phyloP scores from a whole-genome alignment of 53 echinoderm and acorn worm genomes.

The Astropecten irregularis region DNA sequence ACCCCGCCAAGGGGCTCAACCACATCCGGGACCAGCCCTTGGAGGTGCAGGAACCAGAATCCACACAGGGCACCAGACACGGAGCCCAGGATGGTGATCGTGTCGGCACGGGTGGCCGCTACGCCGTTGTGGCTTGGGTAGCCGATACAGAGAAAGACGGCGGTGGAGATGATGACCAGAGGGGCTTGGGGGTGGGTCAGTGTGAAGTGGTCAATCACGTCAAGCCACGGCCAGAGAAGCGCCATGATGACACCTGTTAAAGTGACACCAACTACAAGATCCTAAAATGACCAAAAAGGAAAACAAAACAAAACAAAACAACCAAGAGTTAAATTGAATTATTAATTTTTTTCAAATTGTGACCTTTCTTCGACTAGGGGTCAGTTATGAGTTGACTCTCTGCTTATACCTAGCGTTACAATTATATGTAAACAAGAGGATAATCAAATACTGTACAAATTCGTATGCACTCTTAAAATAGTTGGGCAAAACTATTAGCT shows the following conservation, averaged over 20 bases:
- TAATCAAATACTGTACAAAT: no score
- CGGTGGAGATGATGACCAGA: slow-evolving; percentile 42
- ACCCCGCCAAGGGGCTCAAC: slow-evolving; percentile 41
- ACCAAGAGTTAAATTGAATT: not conserved
- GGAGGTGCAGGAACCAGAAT: slow-evolving; percentile 62
- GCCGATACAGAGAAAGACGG: slow-evolving; percentile 64
- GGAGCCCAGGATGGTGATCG: slow-evolving; percentile 74
- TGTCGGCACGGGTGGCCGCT: slow-evolving; percentile 81
- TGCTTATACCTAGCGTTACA: no score
- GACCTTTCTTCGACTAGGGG: no score
- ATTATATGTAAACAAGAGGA: no score
- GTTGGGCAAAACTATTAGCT: no score
- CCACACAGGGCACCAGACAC: slow-evolving; percentile 63
- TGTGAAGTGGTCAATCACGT: slow-evolving; percentile 69
- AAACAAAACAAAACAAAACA: slow-evolving; percentile 15
- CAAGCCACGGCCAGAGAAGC: slow-evolving; percentile 67
- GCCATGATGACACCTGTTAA: slow-evolving; percentile 63
- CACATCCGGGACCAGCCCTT: slow-evolving; percentile 54
- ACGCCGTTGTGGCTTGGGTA: slow-evolving; percentile 86
- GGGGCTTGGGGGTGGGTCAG: slow-evolving; percentile 77
- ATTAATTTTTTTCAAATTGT: no score
- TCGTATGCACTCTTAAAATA: no score
- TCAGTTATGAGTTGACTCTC: no score
- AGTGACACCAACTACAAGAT: slow-evolving; percentile 76
- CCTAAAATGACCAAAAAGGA: slow-evolving; percentile 68